Base-by-base conservation (phyloP, 1,140 invertebrate species). In the Drosophila saltans region DNA sequence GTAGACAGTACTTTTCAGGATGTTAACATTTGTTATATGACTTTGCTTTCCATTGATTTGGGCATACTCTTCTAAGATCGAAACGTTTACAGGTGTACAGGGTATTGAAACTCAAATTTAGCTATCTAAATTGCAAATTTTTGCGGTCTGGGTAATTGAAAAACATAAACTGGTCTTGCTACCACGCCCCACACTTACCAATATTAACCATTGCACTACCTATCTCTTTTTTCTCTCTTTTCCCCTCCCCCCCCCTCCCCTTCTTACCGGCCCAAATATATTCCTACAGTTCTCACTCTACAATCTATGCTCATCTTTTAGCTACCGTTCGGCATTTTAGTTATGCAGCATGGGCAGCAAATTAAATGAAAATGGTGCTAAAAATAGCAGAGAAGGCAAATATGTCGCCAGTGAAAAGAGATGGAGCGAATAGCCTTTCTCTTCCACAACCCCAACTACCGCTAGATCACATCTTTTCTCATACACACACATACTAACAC, bases 51-150 rank as follows among this genome's bases (percentile, higher is more conserved):
- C 33, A 36, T 36, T 36, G 33, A 36, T 36, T 36, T 36, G 33
- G 33, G 33, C 33, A 36, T 36, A 36, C 33, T 36, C 33, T 6
- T 36, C 6, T 2, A 1, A 6, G 3, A 36, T 36, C 6, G 33
- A 5, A 7, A 5, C 1, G 33, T 36, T 4, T 2, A 36, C 33
- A 36, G 33, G 1, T 30, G 33, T 30, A 30, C 3, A 55, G 56
- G 21, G 43, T 39, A 66, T 33, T 55, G 60, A 66, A 71, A 72
- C 56, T 58, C 72, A 66, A 80, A 82, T 72, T 79, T 78, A 69
- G 75, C 71, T 77, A 88, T 88, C 79, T 86, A 88, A 86, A 86
- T 88, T 86, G 83, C 84, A 88, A 88, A 88, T 88, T 83, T 83
- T 83, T 61, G 84, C 65, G 83, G 83, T 70, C 75, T 60, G 59